Conservation (phyloP, 2,113 vertebrate species). For the Nettapus auritus region DNA sequence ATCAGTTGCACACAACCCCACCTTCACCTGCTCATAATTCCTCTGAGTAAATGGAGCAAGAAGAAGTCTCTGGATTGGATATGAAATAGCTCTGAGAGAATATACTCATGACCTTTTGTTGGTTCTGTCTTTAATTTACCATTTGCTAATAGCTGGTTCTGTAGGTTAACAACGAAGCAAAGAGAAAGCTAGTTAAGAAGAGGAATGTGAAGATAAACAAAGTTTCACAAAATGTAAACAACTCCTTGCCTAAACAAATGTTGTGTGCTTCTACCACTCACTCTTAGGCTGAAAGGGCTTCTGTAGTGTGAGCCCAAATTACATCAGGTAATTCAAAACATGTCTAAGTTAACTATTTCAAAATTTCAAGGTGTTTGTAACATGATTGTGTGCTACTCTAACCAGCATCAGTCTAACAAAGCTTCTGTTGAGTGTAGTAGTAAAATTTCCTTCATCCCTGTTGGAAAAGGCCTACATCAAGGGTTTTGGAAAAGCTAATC, state of each 20-base stretch:
- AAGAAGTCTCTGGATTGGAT: not conserved
- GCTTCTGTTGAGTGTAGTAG: no score
- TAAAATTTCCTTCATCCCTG: no score
- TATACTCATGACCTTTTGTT: not conserved
- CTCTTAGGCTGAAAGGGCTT: not conserved
- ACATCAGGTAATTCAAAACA: not conserved
- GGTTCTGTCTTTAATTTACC: slow-evolving; percentile 8
- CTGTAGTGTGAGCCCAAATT: not conserved
- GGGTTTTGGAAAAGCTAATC: not conserved
- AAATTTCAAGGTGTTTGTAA: not conserved
- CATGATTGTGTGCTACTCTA: not conserved
- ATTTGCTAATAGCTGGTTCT: not conserved
- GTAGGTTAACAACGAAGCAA: not conserved
- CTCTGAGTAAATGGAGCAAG: slow-evolving; percentile 52
- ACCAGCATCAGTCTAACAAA: not conserved
- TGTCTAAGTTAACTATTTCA: not conserved
- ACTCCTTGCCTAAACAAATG: not conserved
- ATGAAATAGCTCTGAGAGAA: not conserved
- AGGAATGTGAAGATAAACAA: not conserved
- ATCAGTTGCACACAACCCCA: not conserved
- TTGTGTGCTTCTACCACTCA: not conserved
- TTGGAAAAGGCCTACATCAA: not conserved
- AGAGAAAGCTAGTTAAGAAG: not conserved
- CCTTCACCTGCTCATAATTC: slow-evolving; percentile 42
- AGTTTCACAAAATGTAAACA: not conserved